phyloP scores from a whole-genome alignment of 2,113 vertebrate species.

The Anoura caudifer region DNA sequence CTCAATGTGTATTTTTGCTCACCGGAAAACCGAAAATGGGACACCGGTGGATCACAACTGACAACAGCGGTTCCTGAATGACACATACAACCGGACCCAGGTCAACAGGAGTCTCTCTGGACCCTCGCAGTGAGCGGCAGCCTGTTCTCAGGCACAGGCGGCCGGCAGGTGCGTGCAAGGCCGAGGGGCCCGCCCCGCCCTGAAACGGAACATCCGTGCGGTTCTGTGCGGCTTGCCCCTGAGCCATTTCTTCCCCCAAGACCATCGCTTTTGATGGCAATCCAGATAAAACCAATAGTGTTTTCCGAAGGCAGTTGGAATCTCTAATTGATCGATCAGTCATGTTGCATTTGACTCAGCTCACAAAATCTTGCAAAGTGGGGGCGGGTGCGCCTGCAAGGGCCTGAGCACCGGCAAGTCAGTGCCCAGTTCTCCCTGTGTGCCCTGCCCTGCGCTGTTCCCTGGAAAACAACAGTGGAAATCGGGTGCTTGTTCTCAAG shows the following conservation, averaged over 20 bases:
- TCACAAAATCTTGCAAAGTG: neutral
- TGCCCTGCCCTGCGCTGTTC: no score
- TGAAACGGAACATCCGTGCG: neutral
- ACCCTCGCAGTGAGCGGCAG: neutral
- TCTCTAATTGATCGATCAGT: neutral
- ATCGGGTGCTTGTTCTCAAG: neutral
- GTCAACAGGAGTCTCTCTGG: constrained; percentile 13
- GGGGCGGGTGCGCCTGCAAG: neutral
- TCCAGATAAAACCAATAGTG: neutral
- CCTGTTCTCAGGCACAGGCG: neutral
- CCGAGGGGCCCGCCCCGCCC: neutral
- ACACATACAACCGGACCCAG: neutral
- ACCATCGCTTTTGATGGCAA: neutral
- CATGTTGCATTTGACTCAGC: neutral
- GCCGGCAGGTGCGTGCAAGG: neutral
- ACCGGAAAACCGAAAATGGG: constrained; percentile 47
- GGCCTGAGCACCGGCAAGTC: neutral
- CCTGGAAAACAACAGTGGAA: neutral
- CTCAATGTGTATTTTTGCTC: constrained; percentile 30
- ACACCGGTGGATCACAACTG: constrained; percentile 44
- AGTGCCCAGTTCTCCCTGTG: neutral
- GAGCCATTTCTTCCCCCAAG: neutral
- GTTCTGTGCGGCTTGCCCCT: neutral
- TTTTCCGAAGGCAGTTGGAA: neutral
- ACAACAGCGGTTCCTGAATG: constrained; percentile 20